These are phyloP conservation scores for Drosophila athabasca DNA, from an alignment of 1,140 invertebrate species.

Conservation along the genomic window DNA sequence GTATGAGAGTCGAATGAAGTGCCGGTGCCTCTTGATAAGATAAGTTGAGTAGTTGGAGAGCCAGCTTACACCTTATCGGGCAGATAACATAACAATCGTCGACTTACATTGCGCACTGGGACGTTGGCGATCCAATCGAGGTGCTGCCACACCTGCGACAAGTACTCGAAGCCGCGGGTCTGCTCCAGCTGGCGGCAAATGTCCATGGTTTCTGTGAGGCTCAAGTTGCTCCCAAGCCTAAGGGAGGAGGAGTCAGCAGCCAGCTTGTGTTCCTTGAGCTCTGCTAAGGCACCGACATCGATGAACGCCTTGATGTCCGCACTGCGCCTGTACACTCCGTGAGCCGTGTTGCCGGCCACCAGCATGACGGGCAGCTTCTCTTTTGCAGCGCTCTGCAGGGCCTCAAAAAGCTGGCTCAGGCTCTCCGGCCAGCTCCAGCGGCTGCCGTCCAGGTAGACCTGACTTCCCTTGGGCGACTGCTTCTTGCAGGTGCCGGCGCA, in stretches of 20 bases:
- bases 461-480: slow-evolving; percentile 26
- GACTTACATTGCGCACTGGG: slow-evolving; percentile 88
- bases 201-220: slow-evolving; percentile 87
- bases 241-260: slow-evolving; percentile 70
- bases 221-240: slow-evolving; percentile 87
- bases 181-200: slow-evolving; percentile 85
- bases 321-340: slow-evolving; percentile 86
- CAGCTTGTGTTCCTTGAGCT: slow-evolving; percentile 84
- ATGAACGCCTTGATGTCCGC: slow-evolving; percentile 86
- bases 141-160: slow-evolving; percentile 84
- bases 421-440: slow-evolving; percentile 78
- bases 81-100: slow-evolving; percentile 14
- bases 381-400: slow-evolving; percentile 84
- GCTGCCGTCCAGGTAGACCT: slow-evolving; percentile 70
- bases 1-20: not conserved
- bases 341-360: slow-evolving; percentile 85
- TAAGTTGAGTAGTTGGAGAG: not conserved
- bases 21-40: slow-evolving; percentile 15
- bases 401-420: slow-evolving; percentile 85
- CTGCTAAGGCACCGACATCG: slow-evolving; percentile 88
- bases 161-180: slow-evolving; percentile 84
- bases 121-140: slow-evolving; percentile 89
- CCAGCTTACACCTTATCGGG: slow-evolving; percentile 23
- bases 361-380: slow-evolving; percentile 84
- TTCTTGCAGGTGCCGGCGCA: slow-evolving; percentile 68